phyloP scores from a whole-genome alignment of 2,797 vertebrate species.

The Pogonophryne albipinna region DNA sequence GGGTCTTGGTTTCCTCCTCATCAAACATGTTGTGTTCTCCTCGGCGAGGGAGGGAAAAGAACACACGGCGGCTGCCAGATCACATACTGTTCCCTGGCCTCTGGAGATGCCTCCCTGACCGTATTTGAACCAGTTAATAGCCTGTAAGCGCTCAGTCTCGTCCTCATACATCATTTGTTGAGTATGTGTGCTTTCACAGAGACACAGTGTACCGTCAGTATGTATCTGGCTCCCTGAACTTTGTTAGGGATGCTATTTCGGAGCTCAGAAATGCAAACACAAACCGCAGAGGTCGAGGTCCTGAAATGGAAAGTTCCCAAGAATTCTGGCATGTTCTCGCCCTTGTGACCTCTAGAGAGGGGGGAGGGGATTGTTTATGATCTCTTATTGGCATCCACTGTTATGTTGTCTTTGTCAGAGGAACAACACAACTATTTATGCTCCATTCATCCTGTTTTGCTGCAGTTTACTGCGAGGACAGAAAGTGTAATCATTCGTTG shows the following conservation, averaged over 20 bases:
- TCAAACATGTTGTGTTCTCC: constrained; percentile 55
- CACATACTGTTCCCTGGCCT: constrained; percentile 64
- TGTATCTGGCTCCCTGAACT: constrained; percentile 17
- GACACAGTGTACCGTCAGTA: constrained; percentile 29
- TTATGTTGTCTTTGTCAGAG: constrained; percentile 17
- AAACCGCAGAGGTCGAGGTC: constrained; percentile 64
- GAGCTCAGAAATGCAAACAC: constrained; percentile 48
- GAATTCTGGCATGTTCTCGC: constrained; percentile 72
- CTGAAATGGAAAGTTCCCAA: constrained; percentile 79
- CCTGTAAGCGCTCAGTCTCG: constrained; percentile 14
- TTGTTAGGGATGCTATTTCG: constrained; percentile 4
- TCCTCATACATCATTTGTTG: constrained; percentile 1
- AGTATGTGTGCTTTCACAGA: constrained; percentile 7
- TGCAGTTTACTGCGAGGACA: constrained; percentile 22
- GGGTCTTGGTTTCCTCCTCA: constrained; percentile 51
- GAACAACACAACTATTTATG: constrained; percentile 1
- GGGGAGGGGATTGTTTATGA: constrained; percentile 39
- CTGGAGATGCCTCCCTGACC: background rate
- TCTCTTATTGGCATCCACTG: background rate
- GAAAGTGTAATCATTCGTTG: constrained; percentile 2
- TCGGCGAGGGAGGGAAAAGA: background rate
- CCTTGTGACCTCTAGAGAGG: constrained; percentile 46
- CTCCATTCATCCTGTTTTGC: constrained; percentile 2
- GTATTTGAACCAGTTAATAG: background rate
- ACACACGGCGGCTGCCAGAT: constrained; percentile 69